Percentiles rank a stretch among this genome's conserved stretches.
phyloP scores from a whole-genome alignment of 2,888 invertebrate genomes.

The Dorcus parallelipipedus region DNA sequence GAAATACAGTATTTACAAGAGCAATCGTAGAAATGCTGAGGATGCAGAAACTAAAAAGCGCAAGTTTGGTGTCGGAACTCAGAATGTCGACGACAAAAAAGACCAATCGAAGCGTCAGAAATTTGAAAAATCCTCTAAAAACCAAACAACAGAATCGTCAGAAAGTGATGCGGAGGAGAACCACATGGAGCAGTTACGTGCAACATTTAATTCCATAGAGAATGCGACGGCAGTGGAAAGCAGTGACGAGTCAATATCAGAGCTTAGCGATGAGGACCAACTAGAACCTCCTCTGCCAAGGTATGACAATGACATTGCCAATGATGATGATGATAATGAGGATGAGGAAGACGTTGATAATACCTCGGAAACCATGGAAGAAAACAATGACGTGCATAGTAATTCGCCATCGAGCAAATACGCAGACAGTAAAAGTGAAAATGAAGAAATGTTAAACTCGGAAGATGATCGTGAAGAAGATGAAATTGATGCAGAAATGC shows the following conservation, averaged over 20 bases:
- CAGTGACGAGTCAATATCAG: conserved; percentile 35
- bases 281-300: conserved; percentile 41
- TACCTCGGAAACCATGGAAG: conserved; percentile 25
- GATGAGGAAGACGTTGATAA: conserved; percentile 22
- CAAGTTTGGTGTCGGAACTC: conserved; percentile 11
- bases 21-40: conserved; percentile 20
- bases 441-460: conserved; percentile 15
- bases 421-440: conserved; percentile 20
- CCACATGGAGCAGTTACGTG: conserved; percentile 31
- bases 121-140: background rate
- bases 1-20: conserved; percentile 27
- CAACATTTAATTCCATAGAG: conserved; percentile 31
- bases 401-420: background rate
- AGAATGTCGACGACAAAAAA: background rate
- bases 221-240: conserved; percentile 42
- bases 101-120: conserved; percentile 10
- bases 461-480: conserved; percentile 15
- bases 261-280: conserved; percentile 27
- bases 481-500: conserved; percentile 37
- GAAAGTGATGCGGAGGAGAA: conserved; percentile 28
- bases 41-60: conserved; percentile 21
- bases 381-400: conserved; percentile 13
- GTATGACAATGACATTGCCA: conserved; percentile 16
- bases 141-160: conserved; percentile 6
- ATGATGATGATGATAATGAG: background rate